Percentiles rank a stretch among this genome's conserved stretches.
Evolutionary conservation across 2,888 invertebrate species (phyloP).

Genomic region (Zygaena filipendulae): DNA sequence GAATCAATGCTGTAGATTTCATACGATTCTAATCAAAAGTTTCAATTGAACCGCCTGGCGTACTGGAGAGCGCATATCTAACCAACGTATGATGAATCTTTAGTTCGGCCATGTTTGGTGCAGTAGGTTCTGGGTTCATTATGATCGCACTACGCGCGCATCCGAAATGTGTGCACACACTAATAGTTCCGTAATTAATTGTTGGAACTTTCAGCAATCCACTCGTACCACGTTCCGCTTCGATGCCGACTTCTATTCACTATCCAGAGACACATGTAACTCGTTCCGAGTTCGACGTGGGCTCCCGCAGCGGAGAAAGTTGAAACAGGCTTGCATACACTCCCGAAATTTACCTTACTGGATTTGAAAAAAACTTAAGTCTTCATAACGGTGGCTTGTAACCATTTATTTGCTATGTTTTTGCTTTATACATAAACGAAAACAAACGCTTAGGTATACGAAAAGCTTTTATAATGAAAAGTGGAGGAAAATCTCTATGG

Average conservation of each 20-base stretch:
- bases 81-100: too few relatives aligned
- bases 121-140: constrained; percentile 22
- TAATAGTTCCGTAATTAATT: constrained; percentile 52
- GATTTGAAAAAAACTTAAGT: too few relatives aligned
- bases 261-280: constrained; percentile 34
- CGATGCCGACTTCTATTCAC: too few relatives aligned
- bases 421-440: too few relatives aligned
- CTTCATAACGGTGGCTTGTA: too few relatives aligned
- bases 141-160: constrained; percentile 45
- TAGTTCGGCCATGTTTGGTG: constrained; percentile 29
- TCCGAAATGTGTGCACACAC: constrained; percentile 51
- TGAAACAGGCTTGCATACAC: constrained; percentile 22
- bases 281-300: constrained; percentile 42
- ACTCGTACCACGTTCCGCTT: constrained; percentile 25
- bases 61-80: constrained; percentile 42
- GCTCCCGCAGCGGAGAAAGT: constrained; percentile 20
- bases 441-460: constrained; percentile 3
- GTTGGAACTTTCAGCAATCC: constrained; percentile 37
- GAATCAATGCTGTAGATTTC: constrained; percentile 47
- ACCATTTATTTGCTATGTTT: too few relatives aligned
- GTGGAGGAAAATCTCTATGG: constrained; percentile 47
- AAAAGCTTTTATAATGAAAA: constrained; percentile 36
- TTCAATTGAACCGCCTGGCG: constrained; percentile 57
- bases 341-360: too few relatives aligned
- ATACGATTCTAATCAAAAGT: constrained; percentile 69